Base-by-base conservation (phyloP, 1,140 invertebrate genomes). In the Sweltsa coloradensis region DNA sequence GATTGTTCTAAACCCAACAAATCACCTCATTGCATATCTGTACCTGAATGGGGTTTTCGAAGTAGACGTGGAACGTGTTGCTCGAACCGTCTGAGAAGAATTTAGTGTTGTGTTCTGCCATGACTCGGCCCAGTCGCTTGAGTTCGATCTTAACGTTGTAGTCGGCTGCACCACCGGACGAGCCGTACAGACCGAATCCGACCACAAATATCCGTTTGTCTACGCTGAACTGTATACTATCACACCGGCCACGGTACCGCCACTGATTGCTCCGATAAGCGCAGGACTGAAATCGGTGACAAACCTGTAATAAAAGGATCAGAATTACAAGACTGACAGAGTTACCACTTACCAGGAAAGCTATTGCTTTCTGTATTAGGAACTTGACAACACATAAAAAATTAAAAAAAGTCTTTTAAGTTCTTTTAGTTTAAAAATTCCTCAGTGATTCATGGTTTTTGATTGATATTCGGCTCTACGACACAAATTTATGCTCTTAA, bases 181-280 rank as follows among this genome's bases (percentile, higher is more conserved):
- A 93, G 18, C 90, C 90, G 57, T 93, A 94, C 0, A 94, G 64
- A 14, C 90, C 90, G 64, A 92, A 92, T 36, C 89, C 89, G 42
- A 93, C 85, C 41, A 94, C 83, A 62, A 93, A 94, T 59, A 94
- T 91, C 52, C 90, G 73, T 50, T 84, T 83, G 62, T 94, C 90
- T 4, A 93, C 89, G 54, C 84, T 88, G 62, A 94, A 94, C 58
- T 93, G 89, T 58, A 94, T 93, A 25, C 85, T 89, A 58, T 93
- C 90, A 60, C 89, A 92, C 36, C 89, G 73, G 11, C 89, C 89
- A 57, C 90, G 72, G 60, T 93, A 94, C 26, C 89, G 75, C 89
- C 90, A 94, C 58, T 97, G 93, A 62, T 96, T 97, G 58, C 87
- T 91, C 53, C 93, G 77, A 63, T 96, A 96, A 3, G 92, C 93